Evolutionary conservation across 2,888 invertebrate species (phyloP).

Genomic region (Colletes collaris): DNA sequence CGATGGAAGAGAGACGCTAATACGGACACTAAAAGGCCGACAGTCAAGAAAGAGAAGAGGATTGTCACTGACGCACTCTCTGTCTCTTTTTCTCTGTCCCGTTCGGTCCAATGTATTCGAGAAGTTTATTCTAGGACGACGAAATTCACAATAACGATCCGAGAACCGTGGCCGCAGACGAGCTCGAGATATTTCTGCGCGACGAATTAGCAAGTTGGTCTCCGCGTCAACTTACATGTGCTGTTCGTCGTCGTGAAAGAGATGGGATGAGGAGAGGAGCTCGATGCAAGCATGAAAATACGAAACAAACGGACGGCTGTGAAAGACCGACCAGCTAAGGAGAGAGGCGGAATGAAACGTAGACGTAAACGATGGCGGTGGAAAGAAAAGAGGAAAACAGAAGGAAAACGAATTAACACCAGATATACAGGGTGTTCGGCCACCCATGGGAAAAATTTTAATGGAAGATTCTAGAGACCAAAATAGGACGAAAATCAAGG

Average conservation of each 20-base stretch:
- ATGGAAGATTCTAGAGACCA: too few species aligned
- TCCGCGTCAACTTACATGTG: slow-evolving; percentile 46
- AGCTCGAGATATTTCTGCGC: slow-evolving; percentile 67
- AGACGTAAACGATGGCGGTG: not conserved
- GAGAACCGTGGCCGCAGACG: slow-evolving; percentile 39
- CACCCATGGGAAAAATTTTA: too few species aligned
- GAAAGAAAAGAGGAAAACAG: not conserved
- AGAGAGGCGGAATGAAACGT: not conserved
- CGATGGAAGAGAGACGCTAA: slow-evolving; percentile 27
- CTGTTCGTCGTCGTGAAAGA: slow-evolving; percentile 16
- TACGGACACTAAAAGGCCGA: slow-evolving; percentile 34
- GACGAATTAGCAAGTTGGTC: slow-evolving; percentile 64
- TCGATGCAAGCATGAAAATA: slow-evolving; percentile 42
- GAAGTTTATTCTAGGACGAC: slow-evolving; percentile 61
- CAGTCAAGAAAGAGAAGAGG: slow-evolving; percentile 17
- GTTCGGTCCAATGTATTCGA: slow-evolving; percentile 27
- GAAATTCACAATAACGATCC: slow-evolving; percentile 65
- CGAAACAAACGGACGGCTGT: slow-evolving; percentile 27
- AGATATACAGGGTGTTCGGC: too few species aligned
- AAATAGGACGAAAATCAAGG: too few species aligned
- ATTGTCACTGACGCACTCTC: slow-evolving; percentile 22
- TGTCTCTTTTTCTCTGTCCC: not conserved
- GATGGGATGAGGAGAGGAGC: not conserved
- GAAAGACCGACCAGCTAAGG: not conserved
- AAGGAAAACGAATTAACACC: not conserved